Evolutionary conservation across 2,113 vertebrate species (phyloP), one percentile per base, ranked within the genome.

Genomic region (Amphiprion percula): DNA sequence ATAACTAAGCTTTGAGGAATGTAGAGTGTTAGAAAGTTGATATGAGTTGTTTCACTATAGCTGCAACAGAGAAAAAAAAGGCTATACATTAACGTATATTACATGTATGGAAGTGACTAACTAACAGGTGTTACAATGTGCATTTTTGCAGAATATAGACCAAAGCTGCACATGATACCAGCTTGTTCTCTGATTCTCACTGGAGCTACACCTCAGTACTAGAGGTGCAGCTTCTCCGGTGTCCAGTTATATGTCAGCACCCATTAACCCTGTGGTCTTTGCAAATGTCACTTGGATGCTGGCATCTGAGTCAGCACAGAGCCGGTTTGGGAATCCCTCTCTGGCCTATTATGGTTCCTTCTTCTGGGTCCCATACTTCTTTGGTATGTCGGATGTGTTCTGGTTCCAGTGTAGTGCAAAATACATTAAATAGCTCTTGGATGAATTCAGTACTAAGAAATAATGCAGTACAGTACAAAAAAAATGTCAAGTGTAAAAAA

Each of bases 251-350:
- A 88, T 80, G 81, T 56, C 28, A 10, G 15, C 2, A 3, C 10
- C 17, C 70, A 16, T 76, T 90, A 72, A 88, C 86, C 85, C 80
- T 10, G 30, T 46, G 68, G 17, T 7, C 86, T 52, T 54, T 46
- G 70, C 75, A 95, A 94, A 95, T 88, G 92, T 94, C 94, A 95
- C 80, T 52, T 2, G 41, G 79, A 73, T 72, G 41, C 47, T 56
- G 37, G 12, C 26, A 24, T 77, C 88, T 88, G 88, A 93, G 78
- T 95, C 93, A 94, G 93, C 91, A 86, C 47, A 1, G 58, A 63
- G 41, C 76, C 82, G 10, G 67, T 85, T 91, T 82, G 71, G 74
- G 83, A 86, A 72, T 76, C 63, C 78, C 41, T 16, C 60, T 54
- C 53, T 82, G 77, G 79, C 92, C 92, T 85, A 92, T 91, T 94